These are phyloP conservation scores for Heliothis subflexa DNA, from an alignment of 1,140 invertebrate species.

Conservation along the genomic window DNA sequence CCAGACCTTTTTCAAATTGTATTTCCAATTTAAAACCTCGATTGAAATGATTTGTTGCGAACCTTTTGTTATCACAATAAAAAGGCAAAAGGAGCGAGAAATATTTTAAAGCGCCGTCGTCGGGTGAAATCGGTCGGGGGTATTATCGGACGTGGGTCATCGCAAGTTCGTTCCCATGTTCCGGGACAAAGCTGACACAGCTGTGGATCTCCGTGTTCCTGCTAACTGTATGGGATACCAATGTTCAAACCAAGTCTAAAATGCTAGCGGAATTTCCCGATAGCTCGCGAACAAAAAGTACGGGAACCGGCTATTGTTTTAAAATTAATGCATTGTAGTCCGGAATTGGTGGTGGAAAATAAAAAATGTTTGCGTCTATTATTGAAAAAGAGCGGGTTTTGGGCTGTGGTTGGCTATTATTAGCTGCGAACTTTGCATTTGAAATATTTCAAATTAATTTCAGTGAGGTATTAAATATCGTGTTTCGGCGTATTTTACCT, in stretches of 20 bases:
- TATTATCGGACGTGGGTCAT: neutral
- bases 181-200: constrained; percentile 37
- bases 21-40: no score
- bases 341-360: no score
- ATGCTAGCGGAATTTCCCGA: neutral
- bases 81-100: neutral
- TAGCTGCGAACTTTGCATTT: no score
- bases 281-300: neutral
- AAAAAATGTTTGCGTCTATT: no score
- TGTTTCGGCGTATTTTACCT: no score
- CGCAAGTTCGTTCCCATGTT: constrained; percentile 43
- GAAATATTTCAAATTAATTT: no score
- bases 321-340: neutral
- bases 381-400: no score
- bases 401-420: no score
- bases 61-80: neutral
- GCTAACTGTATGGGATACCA: constrained; percentile 5
- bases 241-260: constrained; percentile 13
- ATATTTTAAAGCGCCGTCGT: neutral
- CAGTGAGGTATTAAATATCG: no score
- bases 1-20: no score
- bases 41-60: neutral
- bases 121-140: neutral
- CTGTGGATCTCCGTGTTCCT: constrained; percentile 16
- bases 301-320: neutral